phyloP scores from a whole-genome alignment of 2,113 vertebrate species.

The Alligator sinensis region DNA sequence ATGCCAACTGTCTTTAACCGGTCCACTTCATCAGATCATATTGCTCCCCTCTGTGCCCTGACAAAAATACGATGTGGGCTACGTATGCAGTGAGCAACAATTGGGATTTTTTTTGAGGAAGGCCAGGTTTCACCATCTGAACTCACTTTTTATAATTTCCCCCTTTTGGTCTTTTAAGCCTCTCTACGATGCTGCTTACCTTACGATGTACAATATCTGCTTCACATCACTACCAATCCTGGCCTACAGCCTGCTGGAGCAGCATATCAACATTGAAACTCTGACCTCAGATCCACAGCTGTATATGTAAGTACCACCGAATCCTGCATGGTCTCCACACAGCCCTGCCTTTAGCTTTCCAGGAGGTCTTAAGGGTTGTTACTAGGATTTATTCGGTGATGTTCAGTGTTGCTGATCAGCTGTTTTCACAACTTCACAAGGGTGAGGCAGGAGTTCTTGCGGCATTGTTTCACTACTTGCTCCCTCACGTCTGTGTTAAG shows the following conservation, averaged over 20 bases:
- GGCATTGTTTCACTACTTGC: not conserved
- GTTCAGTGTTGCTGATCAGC: not conserved
- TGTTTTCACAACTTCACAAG: too few relatives aligned
- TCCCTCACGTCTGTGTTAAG: not conserved
- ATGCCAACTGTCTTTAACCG: not conserved
- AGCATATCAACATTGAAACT: slow-evolving; percentile 90
- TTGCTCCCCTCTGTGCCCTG: not conserved
- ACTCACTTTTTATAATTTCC: not conserved
- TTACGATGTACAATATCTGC: slow-evolving; percentile 99
- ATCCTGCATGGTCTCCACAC: fast-evolving
- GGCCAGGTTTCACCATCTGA: not conserved
- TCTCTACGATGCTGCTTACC: slow-evolving; percentile 96
- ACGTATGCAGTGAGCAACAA: fast-evolving
- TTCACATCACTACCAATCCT: slow-evolving; percentile 98
- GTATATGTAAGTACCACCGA: slow-evolving; percentile 79
- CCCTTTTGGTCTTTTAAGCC: slow-evolving; percentile 80
- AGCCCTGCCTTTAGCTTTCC: fast-evolving
- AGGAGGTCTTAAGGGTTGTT: fast-evolving
- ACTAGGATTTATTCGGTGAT: not conserved
- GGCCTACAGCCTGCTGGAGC: slow-evolving; percentile 96
- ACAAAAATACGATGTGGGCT: not conserved
- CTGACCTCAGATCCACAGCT: slow-evolving; percentile 83
- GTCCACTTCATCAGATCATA: fast-evolving
- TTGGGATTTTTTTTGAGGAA: not conserved
- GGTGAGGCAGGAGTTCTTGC: too few relatives aligned